Evolutionary conservation across 2,888 invertebrate genomes (phyloP), one percentile per base, ranked within the genome.

Genomic region (Masnerella sp.): DNA sequence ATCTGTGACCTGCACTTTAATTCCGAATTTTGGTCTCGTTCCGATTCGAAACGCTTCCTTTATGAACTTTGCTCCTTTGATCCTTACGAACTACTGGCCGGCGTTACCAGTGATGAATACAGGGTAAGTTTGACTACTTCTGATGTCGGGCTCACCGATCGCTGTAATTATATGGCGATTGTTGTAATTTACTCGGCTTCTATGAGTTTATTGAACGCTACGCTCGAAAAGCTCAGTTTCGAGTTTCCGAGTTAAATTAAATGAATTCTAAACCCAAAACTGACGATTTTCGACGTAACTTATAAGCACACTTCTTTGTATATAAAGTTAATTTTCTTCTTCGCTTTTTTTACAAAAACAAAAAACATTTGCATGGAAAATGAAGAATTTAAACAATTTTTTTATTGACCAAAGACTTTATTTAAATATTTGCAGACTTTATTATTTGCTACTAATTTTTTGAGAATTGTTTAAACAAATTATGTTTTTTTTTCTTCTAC

Each of bases 51-150:
- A 17, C 77, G 68, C 15, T 85, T 84, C 40, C 51, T 85, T 8
- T 71, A 75, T 2, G 75, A 79, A 34, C n/a, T 85, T n/a, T 85
- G 85, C 32, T 78, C 80, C 5, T 84, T 84, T 69, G 84, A 85
- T 70, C 78, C 78, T 7, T 74, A 78, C 47, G 83, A 85, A 40
- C 43, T 85, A n/a, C 34, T 85, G 42, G 79, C 69, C 14, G 77
- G 79, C 4, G 74, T 79, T 17, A 84, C 85, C 8, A 84, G 83
- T 40, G 77, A 80, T 5, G 80, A 82, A 32, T 84, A 81, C 49
- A 73, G 70, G 22, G 83, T 83, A 75, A 78, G 80, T 74, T 42
- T 38, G 11, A 9, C 20, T n/a, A 18, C 36, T 36, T 34, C 12
- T 28, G 25, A 43, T 14, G 14, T 14, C 7, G 34, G 17, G 36